Percentiles rank a stretch among this genome's conserved stretches.
phyloP scores from a whole-genome alignment of 2,888 invertebrate species.

The Prenolepis imparis region DNA sequence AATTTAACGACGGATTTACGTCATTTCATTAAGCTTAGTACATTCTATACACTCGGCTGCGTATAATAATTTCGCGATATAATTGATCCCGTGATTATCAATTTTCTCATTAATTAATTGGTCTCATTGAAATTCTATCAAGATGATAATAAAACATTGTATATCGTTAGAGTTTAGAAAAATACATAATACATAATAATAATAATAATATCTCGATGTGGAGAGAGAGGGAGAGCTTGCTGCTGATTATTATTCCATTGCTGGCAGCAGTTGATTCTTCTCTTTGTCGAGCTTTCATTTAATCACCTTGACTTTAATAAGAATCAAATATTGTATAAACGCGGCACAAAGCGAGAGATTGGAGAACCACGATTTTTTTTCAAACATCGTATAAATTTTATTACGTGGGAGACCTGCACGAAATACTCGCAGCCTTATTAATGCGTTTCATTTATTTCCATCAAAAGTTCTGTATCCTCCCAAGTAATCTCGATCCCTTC shows the following conservation, averaged over 20 bases:
- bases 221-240: background rate
- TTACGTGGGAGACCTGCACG: conserved; percentile 54
- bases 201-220: background rate
- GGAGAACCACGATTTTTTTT: conserved; percentile 42
- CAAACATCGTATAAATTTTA: conserved; percentile 64
- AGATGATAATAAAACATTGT: conserved; percentile 47
- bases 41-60: conserved; percentile 52
- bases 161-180: conserved; percentile 37
- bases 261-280: conserved; percentile 22
- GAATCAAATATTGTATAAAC: conserved; percentile 62
- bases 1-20: conserved; percentile 58
- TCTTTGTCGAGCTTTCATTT: conserved; percentile 2
- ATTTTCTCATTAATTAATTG: conserved; percentile 59
- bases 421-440: conserved; percentile 62
- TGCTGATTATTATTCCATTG: conserved; percentile 51
- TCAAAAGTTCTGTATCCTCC: conserved; percentile 49
- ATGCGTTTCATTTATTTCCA: conserved; percentile 65
- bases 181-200: conserved; percentile 19
- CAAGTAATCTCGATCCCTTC: conserved; percentile 55
- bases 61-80: conserved; percentile 57
- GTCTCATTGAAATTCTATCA: conserved; percentile 45
- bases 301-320: conserved; percentile 61
- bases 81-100: conserved; percentile 57
- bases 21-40: conserved; percentile 58
- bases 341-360: conserved; percentile 27